Conservation (phyloP, 2,113 vertebrate species). For the Menidia beryllina region DNA sequence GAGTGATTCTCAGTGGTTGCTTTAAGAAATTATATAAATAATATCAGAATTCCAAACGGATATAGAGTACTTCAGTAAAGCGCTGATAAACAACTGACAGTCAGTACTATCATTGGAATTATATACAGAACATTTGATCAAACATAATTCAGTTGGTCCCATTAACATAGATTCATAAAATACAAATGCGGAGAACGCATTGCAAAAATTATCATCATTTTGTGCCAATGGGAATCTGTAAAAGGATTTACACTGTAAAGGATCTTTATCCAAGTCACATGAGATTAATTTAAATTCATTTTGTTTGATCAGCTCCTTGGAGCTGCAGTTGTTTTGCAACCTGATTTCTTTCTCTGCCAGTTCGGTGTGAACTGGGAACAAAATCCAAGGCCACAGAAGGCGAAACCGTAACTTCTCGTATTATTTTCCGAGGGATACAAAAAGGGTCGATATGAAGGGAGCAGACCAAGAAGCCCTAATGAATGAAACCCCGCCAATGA, state of each 20-base stretch:
- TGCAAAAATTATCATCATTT: no score
- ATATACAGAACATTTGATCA: no score
- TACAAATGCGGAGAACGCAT: no score
- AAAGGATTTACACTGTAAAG: not conserved
- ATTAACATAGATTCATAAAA: no score
- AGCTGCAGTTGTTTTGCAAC: not conserved
- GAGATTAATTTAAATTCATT: not conserved
- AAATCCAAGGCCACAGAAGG: not conserved
- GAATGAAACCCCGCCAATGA: not conserved
- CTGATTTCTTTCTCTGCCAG: no score
- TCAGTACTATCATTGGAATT: no score
- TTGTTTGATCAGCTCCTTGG: not conserved
- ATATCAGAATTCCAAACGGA: conserved; percentile 10
- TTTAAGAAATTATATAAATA: not conserved
- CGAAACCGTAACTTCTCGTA: not conserved
- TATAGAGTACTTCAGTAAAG: not conserved
- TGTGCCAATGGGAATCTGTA: not conserved
- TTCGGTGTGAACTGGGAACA: not conserved
- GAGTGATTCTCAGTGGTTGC: conserved; percentile 9
- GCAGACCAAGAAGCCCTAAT: not conserved
- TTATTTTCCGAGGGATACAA: no score
- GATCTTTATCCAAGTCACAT: not conserved
- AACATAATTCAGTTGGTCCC: no score
- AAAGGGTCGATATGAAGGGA: not conserved
- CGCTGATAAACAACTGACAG: not conserved